Percentiles rank a stretch among this genome's conserved stretches.
Conservation (phyloP, 1,140 invertebrate species). For the Heliconius melpomene region DNA sequence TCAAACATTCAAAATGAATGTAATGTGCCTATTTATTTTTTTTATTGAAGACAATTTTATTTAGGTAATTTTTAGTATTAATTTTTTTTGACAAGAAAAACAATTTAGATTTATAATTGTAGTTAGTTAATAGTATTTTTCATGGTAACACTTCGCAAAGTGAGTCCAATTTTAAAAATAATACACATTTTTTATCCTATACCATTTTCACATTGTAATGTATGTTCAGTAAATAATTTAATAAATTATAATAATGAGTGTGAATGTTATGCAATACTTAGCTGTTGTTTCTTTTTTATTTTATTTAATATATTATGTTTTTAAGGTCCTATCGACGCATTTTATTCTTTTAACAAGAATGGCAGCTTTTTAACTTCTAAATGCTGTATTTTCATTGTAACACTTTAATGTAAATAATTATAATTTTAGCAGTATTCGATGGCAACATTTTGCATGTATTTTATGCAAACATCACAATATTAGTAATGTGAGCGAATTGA, state of each 20-base stretch:
- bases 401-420: constrained; percentile 46
- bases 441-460: constrained; percentile 46
- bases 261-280: constrained; percentile 67
- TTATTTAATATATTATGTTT: constrained; percentile 45
- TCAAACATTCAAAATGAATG: constrained; percentile 67
- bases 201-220: constrained; percentile 52
- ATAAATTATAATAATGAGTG: constrained; percentile 59
- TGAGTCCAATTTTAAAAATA: constrained; percentile 53
- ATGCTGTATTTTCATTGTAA: constrained; percentile 42
- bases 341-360: constrained; percentile 34
- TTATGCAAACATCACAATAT: constrained; percentile 64
- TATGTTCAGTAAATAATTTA: constrained; percentile 71
- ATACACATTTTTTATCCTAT: constrained; percentile 47
- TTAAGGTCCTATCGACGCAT: constrained; percentile 29
- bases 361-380: constrained; percentile 47
- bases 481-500: constrained; percentile 63
- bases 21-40: constrained; percentile 77
- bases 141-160: constrained; percentile 42
- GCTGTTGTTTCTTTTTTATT: constrained; percentile 54
- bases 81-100: constrained; percentile 62
- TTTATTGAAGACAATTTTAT: constrained; percentile 66
- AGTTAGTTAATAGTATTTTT: constrained; percentile 50
- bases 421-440: constrained; percentile 48
- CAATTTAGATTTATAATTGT: constrained; percentile 54
- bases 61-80: constrained; percentile 54